Conservation (phyloP, 2,113 vertebrate genomes). For the Sardina pilchardus region DNA sequence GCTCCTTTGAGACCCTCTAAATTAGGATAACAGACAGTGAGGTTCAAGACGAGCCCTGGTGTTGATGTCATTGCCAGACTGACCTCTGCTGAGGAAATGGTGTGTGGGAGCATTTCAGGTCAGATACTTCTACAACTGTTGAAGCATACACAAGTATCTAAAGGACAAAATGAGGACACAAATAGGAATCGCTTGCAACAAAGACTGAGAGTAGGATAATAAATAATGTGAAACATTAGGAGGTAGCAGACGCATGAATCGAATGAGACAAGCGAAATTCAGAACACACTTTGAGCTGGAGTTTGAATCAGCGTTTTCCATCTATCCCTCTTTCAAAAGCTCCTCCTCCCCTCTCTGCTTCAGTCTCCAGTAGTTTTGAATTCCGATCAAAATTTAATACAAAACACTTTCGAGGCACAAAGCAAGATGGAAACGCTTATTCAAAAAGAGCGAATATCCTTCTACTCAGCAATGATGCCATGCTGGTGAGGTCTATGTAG, state of each 20-base stretch:
- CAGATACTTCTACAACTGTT: not conserved
- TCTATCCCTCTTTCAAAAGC: not conserved
- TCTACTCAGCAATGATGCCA: not conserved
- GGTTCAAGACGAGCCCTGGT: slow-evolving; percentile 3
- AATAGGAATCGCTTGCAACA: not conserved
- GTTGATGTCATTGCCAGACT: slow-evolving; percentile 6
- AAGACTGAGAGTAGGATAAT: not conserved
- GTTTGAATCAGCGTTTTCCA: not conserved
- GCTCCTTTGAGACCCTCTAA: not conserved
- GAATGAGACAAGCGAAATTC: not conserved
- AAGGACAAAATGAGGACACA: not conserved
- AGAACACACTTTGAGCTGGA: not conserved
- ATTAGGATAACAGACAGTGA: slow-evolving; percentile 18
- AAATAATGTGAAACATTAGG: not conserved
- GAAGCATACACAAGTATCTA: not conserved
- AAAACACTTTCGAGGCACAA: not conserved
- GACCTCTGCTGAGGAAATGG: not conserved
- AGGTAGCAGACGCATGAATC: not conserved
- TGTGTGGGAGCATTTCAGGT: not conserved
- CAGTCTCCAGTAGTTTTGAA: not conserved
- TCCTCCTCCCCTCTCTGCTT: not conserved
- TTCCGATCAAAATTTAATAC: not conserved
- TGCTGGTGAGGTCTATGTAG: not conserved
- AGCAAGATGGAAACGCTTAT: not conserved
- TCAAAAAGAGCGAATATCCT: not conserved